Conservation (phyloP, 2,113 vertebrate species). For the Aegotheles bennettii region DNA sequence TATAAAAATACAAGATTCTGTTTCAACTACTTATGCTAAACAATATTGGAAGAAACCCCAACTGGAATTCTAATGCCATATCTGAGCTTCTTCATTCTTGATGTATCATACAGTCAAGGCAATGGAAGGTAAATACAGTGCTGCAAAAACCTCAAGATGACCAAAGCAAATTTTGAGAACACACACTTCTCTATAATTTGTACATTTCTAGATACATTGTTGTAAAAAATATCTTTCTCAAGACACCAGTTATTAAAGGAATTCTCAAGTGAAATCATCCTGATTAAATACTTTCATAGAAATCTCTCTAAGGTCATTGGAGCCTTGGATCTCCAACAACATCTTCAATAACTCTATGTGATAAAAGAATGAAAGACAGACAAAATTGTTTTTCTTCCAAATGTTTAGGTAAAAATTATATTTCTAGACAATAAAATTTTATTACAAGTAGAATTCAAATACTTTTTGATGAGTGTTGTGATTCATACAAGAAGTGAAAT, state of each 20-base stretch:
- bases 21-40: constrained; percentile 24
- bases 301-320: neutral
- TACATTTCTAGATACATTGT: neutral
- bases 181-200: neutral
- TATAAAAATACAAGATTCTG: neutral
- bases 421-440: neutral
- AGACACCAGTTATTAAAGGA: neutral
- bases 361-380: neutral
- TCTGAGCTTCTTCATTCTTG: neutral
- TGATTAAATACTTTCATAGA: neutral
- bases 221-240: neutral
- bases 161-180: neutral
- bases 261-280: neutral
- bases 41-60: neutral
- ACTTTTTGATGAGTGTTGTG: neutral
- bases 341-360: neutral
- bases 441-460: neutral
- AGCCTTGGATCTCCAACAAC: neutral
- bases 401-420: neutral
- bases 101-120: neutral
- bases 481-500: neutral
- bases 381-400: neutral
- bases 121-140: neutral
- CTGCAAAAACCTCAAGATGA: neutral
- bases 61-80: neutral